Percentiles rank a stretch among this genome's conserved stretches.
These are phyloP conservation scores for Brachionus paranguensis DNA, from an alignment of 1,140 invertebrate genomes.

Conservation along the genomic window DNA sequence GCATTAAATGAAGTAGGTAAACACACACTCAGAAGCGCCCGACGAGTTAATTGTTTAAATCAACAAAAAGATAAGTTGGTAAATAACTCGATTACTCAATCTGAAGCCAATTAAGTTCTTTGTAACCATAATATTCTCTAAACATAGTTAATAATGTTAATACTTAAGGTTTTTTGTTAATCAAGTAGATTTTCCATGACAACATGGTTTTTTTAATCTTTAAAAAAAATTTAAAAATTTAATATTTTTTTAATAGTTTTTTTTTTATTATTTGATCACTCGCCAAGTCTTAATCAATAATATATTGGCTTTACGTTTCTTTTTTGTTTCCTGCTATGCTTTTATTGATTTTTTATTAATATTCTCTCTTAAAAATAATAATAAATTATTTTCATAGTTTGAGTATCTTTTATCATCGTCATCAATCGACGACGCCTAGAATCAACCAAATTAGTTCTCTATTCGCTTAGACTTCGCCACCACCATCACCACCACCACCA, in stretches of 20 bases:
- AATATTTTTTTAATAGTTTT: neutral
- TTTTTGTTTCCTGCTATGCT: neutral
- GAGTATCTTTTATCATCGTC: neutral
- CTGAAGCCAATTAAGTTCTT: neutral
- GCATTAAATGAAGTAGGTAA: neutral
- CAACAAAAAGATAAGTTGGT: neutral
- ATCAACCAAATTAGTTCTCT: neutral
- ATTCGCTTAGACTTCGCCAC: neutral
- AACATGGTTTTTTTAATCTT: neutral
- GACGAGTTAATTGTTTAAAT: neutral
- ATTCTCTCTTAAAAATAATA: neutral
- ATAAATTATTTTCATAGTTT: neutral
- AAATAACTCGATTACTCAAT: neutral
- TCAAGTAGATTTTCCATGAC: conserved; percentile 12
- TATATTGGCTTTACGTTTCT: neutral
- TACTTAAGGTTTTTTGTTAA: neutral
- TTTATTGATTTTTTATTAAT: neutral
- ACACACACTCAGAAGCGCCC: neutral
- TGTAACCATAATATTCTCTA: neutral
- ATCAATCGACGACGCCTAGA: neutral
- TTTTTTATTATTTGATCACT: neutral
- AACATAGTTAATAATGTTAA: conserved; percentile 12
- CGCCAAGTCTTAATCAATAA: neutral
- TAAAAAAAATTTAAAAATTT: neutral
- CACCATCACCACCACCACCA: too few relatives aligned